phyloP scores from a whole-genome alignment of 2,113 vertebrate species.

The Amphiprion percula region DNA sequence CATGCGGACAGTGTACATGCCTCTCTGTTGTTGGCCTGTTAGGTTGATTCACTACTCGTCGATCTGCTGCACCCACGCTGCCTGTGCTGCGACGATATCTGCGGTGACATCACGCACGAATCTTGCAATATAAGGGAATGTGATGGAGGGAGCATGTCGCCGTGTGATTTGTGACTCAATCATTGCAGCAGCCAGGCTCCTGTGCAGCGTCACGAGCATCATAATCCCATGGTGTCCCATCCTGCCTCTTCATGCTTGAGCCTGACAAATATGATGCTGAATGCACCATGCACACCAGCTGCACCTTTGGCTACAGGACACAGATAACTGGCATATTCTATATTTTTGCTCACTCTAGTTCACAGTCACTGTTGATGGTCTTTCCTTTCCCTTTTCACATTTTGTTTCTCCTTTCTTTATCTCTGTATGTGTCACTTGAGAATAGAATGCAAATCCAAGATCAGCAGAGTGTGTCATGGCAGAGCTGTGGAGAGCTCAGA shows the following conservation, averaged over 20 bases:
- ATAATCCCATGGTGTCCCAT: conserved; percentile 8
- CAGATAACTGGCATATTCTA: not conserved
- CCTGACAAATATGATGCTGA: conserved; percentile 30
- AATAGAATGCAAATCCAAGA: conserved; percentile 56
- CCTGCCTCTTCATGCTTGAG: conserved; percentile 19
- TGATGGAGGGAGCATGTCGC: conserved; percentile 46
- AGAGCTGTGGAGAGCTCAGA: conserved; percentile 52
- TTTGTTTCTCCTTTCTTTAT: conserved; percentile 19
- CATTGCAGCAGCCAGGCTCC: conserved; percentile 33
- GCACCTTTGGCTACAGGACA: conserved; percentile 18
- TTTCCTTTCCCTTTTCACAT: not conserved
- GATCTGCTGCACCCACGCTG: conserved; percentile 16
- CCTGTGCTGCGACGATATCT: conserved; percentile 20
- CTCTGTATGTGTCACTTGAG: conserved; percentile 23
- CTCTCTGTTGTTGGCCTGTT: conserved; percentile 38
- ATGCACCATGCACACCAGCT: conserved; percentile 37
- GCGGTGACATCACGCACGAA: conserved; percentile 32
- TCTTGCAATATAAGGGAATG: conserved; percentile 35
- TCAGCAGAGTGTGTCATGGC: conserved; percentile 60
- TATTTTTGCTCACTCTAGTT: conserved; percentile 7
- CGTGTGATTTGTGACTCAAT: conserved; percentile 44
- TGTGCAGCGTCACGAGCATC: conserved; percentile 42
- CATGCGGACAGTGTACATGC: conserved; percentile 14
- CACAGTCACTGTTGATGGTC: not conserved
- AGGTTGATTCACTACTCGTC: conserved; percentile 51